Evolutionary conservation across 1,140 invertebrate genomes (phyloP).

Genomic region (Achroia grisella): DNA sequence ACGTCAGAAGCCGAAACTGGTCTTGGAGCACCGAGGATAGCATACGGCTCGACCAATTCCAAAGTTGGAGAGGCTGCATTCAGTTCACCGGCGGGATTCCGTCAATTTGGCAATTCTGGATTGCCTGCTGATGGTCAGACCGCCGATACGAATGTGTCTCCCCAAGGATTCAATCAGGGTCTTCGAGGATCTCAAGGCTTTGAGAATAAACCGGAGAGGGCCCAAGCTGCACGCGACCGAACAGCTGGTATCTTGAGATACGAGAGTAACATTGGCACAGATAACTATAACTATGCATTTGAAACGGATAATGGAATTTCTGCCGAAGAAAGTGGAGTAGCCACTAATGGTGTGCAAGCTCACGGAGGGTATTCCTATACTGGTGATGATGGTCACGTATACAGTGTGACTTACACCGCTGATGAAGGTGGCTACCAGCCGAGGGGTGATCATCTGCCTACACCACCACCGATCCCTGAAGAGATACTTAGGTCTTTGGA

Average conservation of each 20-base stretch:
- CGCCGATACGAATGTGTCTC: neutral
- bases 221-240: conserved; percentile 25
- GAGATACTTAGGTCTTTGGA: conserved; percentile 78
- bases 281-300: conserved; percentile 71
- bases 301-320: conserved; percentile 79
- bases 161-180: conserved; percentile 7
- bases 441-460: conserved; percentile 76
- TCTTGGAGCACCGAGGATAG: conserved; percentile 37
- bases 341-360: conserved; percentile 35
- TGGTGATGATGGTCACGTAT: conserved; percentile 42
- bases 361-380: conserved; percentile 38
- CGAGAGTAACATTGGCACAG: conserved; percentile 30
- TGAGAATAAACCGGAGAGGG: conserved; percentile 4
- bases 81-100: conserved; percentile 19
- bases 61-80: conserved; percentile 65
- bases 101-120: neutral
- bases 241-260: conserved; percentile 33
- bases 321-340: conserved; percentile 63
- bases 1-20: conserved; percentile 33
- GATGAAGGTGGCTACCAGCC: conserved; percentile 78
- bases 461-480: conserved; percentile 81
- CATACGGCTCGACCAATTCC: conserved; percentile 52
- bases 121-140: conserved; percentile 1
- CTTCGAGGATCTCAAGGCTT: neutral
- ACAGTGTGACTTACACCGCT: conserved; percentile 75